Percentiles rank a stretch among this genome's conserved stretches.
phyloP scores from a whole-genome alignment of 1,140 invertebrate species.

The Tetranychus cinnabarinus region DNA sequence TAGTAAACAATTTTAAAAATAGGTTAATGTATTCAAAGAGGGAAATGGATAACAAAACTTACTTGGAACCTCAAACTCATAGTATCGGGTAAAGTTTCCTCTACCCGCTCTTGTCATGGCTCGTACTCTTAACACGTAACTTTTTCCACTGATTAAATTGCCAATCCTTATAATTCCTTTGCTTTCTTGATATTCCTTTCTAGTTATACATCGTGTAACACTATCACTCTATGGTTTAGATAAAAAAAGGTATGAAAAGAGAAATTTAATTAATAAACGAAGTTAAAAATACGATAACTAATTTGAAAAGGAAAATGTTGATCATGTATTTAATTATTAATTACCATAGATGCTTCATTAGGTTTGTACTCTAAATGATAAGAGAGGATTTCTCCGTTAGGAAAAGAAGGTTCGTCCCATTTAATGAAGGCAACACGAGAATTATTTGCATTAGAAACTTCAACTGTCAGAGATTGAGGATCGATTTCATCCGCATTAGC shows the following conservation, averaged over 20 bases:
- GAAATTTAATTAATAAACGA: too few relatives aligned
- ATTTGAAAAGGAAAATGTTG: slow-evolving; percentile 1
- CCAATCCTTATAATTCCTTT: slow-evolving; percentile 38
- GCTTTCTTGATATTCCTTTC: slow-evolving; percentile 21
- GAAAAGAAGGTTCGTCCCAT: slow-evolving; percentile 52
- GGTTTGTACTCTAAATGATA: slow-evolving; percentile 49
- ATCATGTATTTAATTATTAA: slow-evolving; percentile 14
- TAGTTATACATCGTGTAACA: slow-evolving; percentile 31
- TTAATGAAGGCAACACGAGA: slow-evolving; percentile 21
- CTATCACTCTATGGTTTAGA: slow-evolving; percentile 14
- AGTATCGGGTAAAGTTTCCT: slow-evolving; percentile 36
- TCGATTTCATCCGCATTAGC: slow-evolving; percentile 11
- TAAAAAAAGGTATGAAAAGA: too few relatives aligned
- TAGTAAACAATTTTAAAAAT: neutral
- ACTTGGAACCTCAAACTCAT: slow-evolving; percentile 36
- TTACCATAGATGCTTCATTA: neutral
- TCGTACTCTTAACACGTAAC: slow-evolving; percentile 45
- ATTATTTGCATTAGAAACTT: slow-evolving; percentile 15
- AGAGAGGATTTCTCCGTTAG: slow-evolving; percentile 60
- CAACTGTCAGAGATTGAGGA: slow-evolving; percentile 3
- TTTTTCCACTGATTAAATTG: slow-evolving; percentile 24
- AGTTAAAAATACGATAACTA: too few relatives aligned
- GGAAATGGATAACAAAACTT: neutral
- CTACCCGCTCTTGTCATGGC: slow-evolving; percentile 51
- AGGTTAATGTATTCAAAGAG: neutral